A percentile compares a stretch with the other conserved stretches of the same genome.
phyloP scores from a whole-genome alignment of 2,888 invertebrate genomes.

The Zhuqinia jingwanae region DNA sequence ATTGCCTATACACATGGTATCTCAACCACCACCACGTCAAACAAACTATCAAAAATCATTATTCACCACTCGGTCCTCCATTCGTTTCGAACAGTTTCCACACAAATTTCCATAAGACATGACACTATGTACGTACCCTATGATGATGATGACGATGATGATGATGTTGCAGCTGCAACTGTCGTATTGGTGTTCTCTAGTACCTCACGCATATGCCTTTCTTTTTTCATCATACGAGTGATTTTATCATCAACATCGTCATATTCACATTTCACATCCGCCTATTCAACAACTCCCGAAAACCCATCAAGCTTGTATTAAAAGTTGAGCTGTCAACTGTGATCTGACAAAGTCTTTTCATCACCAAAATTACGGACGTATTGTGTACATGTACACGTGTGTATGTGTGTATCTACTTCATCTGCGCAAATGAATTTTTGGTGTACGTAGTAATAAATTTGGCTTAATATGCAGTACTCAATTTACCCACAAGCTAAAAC shows the following conservation, averaged over 20 bases:
- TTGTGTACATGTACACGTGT: neutral
- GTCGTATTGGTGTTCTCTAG: conserved; percentile 39
- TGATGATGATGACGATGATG: neutral
- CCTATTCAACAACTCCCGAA: neutral
- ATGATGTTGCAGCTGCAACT: conserved; percentile 46
- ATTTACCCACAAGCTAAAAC: neutral
- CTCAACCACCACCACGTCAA: conserved; percentile 15
- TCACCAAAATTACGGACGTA: too few relatives aligned
- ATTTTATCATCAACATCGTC: conserved; percentile 44
- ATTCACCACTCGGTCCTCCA: conserved; percentile 29
- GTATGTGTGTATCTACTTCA: too few relatives aligned
- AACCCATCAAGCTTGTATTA: neutral
- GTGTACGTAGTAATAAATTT: neutral
- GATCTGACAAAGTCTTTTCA: conserved; percentile 48
- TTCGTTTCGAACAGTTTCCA: neutral
- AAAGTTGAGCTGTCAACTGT: conserved; percentile 24
- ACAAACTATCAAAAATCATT: conserved; percentile 55
- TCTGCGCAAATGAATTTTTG: conserved; percentile 16
- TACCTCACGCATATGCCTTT: conserved; percentile 7
- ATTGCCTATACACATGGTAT: too few relatives aligned
- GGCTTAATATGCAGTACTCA: neutral
- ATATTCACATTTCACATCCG: too few relatives aligned
- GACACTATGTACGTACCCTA: too few relatives aligned
- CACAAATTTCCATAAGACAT: conserved; percentile 17
- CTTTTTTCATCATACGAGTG: neutral